Conservation (phyloP, 2,797 vertebrate species). For the Chloroceryle amazona region DNA sequence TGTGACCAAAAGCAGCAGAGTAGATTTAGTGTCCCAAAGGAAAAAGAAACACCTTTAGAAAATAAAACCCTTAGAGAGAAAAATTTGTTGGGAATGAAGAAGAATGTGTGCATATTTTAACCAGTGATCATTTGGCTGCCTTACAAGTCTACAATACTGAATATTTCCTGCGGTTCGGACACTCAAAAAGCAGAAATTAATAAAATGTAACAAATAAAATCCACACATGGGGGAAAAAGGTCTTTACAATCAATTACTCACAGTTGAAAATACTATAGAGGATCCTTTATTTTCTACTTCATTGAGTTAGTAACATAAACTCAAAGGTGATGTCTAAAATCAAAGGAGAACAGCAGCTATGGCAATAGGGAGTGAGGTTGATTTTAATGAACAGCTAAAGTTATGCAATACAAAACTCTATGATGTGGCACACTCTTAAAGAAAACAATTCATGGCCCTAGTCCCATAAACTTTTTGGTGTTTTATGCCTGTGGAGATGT, state of each 20-base stretch:
- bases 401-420: not conserved
- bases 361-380: not conserved
- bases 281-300: not conserved
- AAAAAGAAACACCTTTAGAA: not conserved
- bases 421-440: not conserved
- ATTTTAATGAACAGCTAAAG: not conserved
- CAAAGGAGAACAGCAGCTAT: not conserved
- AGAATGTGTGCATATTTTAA: not conserved
- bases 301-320: not conserved
- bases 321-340: not conserved
- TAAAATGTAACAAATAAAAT: not conserved
- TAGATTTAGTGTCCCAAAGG: not conserved
- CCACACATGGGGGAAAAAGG: accelerated
- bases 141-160: not conserved
- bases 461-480: not conserved
- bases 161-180: not conserved
- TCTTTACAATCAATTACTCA: not conserved
- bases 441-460: not conserved
- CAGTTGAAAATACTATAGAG: not conserved
- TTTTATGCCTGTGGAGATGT: not conserved
- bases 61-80: not conserved
- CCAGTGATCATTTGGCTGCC: not conserved
- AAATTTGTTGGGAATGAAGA: not conserved
- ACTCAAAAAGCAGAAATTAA: not conserved
- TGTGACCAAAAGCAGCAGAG: not conserved